Percentiles rank a stretch among this genome's conserved stretches.
Conservation (phyloP, 1,140 invertebrate genomes). For the Drosophila gunungcola region DNA sequence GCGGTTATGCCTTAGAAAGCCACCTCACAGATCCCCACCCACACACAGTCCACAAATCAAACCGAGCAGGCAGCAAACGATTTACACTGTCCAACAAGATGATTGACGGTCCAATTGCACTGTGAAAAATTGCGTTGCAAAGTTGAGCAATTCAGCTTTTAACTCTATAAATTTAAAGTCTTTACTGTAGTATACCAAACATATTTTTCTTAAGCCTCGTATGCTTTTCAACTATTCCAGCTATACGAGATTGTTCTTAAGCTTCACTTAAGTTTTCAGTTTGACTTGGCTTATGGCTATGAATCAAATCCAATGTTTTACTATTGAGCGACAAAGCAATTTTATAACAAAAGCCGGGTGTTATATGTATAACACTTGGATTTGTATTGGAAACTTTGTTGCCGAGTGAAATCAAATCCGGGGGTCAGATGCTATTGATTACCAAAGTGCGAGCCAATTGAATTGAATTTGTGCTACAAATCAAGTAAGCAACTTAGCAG, state of each 20-base stretch:
- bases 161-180: too few species aligned
- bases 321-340: constrained; percentile 3
- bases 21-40: constrained; percentile 13
- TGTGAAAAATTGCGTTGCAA: constrained; percentile 6
- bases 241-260: neutral
- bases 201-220: too few species aligned
- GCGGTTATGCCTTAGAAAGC: constrained; percentile 49
- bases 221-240: too few species aligned
- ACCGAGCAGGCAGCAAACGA: constrained; percentile 49
- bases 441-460: constrained; percentile 71
- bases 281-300: neutral
- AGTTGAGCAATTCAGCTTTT: neutral
- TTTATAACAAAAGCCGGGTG: constrained; percentile 14
- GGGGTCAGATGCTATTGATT: constrained; percentile 55
- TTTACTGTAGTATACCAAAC: too few species aligned
- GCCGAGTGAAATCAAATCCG: constrained; percentile 68
- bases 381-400: constrained; percentile 65
- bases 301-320: neutral
- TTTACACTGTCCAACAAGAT: constrained; percentile 50
- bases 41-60: constrained; percentile 56
- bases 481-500: constrained; percentile 82
- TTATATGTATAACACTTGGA: constrained; percentile 13
- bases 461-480: constrained; percentile 82
- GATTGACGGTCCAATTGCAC: constrained; percentile 26
- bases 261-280: neutral